Percentiles rank a stretch among this genome's conserved stretches.
These are phyloP conservation scores for Octodonta nipae DNA, from an alignment of 2,888 invertebrate species.

Conservation along the genomic window DNA sequence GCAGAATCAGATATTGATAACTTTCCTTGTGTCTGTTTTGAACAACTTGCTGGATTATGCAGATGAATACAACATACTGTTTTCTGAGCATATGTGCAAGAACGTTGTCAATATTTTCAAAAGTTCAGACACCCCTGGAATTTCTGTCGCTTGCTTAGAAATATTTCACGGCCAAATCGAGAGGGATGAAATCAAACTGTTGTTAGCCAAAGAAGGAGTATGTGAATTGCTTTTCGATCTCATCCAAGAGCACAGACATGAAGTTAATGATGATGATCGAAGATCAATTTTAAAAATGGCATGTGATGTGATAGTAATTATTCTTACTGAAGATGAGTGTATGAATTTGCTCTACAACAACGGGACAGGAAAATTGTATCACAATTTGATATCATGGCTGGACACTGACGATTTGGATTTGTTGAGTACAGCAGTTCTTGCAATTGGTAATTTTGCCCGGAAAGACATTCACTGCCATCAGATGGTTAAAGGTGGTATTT, in stretches of 20 bases:
- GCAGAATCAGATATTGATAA: slow-evolving; percentile 44
- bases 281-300: slow-evolving; percentile 65
- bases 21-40: slow-evolving; percentile 44
- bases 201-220: slow-evolving; percentile 62
- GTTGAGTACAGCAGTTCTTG: slow-evolving; percentile 68
- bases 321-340: slow-evolving; percentile 77
- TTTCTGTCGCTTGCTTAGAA: slow-evolving; percentile 64
- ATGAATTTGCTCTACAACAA: slow-evolving; percentile 73
- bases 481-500: slow-evolving; percentile 68
- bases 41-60: slow-evolving; percentile 51
- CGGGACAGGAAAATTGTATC: slow-evolving; percentile 58
- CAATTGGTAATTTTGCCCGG: slow-evolving; percentile 80
- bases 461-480: slow-evolving; percentile 72
- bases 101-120: slow-evolving; percentile 47
- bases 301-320: slow-evolving; percentile 71
- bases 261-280: slow-evolving; percentile 49
- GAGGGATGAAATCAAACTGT: slow-evolving; percentile 63
- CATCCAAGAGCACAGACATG: slow-evolving; percentile 54
- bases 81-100: slow-evolving; percentile 27
- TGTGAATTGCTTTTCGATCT: slow-evolving; percentile 63
- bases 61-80: slow-evolving; percentile 37
- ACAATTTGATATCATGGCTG: slow-evolving; percentile 65
- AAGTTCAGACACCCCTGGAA: slow-evolving; percentile 53
- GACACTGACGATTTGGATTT: slow-evolving; percentile 59
- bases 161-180: slow-evolving; percentile 64